Evolutionary conservation across 2,888 invertebrate genomes (phyloP), one percentile per base, ranked within the genome.

Genomic region (Harpalus rubripes): DNA sequence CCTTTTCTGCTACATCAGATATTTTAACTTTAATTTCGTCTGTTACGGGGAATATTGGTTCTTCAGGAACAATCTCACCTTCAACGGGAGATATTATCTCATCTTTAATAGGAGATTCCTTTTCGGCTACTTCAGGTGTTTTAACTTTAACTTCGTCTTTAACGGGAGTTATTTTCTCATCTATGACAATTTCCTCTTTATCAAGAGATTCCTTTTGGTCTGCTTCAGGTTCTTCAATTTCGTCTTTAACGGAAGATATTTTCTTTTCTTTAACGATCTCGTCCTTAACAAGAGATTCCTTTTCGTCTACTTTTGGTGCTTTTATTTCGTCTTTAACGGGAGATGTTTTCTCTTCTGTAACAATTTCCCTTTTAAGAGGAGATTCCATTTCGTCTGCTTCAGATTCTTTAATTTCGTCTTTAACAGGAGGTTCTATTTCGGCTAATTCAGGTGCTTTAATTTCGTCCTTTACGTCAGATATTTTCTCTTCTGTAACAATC

Each of bases 231-330:
- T 52, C 10, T 52, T 52, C 0, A 12, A 1, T 12, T 52, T 52
- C 44, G 1, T 52, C 44, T 12, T 12, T 12, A 8, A 52, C 44
- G 12, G 12, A 12, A 32, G 6, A 5, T 32, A 32, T 32, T 52
- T 2, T 10, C 12, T 52, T 5, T 44, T 44, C 44, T 1, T 1
- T 10, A 44, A 44, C 44, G 1, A 4, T 6, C 10, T 44, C 6
- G 8, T 44, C 44, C 4, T 52, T 10, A 52, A 10, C 12, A 10
- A 12, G 44, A 1, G 44, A 10, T 52, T n/a, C 81, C 84, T 61
- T 81, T 81, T 81, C 84, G 59, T 32, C 82, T 63, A 22, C 76
- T 81, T 63, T 16, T 3, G 72, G 72, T 26, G 72, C 63, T 63
- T 63, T 63, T 7, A 12, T 2, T 52, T 52, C 44, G 10, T 52